Conservation (phyloP, 2,888 invertebrate genomes). For the Dorcus parallelipipedus region DNA sequence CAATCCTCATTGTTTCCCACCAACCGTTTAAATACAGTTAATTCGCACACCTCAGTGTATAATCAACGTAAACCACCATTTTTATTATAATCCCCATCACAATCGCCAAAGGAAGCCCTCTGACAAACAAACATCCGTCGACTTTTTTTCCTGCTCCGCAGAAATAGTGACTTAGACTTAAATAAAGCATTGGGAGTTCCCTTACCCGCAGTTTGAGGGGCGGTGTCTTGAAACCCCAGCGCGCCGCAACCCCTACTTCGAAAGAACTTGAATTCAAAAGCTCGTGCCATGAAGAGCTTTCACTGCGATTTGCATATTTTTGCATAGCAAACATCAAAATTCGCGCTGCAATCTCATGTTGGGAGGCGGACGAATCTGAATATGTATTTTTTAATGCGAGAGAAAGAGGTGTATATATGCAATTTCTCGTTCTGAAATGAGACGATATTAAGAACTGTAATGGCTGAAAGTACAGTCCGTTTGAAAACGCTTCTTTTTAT, state of each 20-base stretch:
- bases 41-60: no score
- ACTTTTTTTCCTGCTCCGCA: slow-evolving; percentile 23
- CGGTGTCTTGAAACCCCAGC: slow-evolving; percentile 34
- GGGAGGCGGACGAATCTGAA: slow-evolving; percentile 34
- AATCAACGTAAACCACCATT: neutral
- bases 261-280: slow-evolving; percentile 25
- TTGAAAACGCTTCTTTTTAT: neutral
- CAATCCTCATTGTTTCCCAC: no score
- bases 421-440: slow-evolving; percentile 2
- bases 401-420: slow-evolving; percentile 6
- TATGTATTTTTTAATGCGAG: slow-evolving; percentile 28
- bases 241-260: slow-evolving; percentile 31
- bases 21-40: no score
- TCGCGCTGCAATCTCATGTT: slow-evolving; percentile 41
- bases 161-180: slow-evolving; percentile 38
- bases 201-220: slow-evolving; percentile 39
- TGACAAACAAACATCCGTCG: neutral
- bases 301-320: slow-evolving; percentile 47
- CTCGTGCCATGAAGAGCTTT: slow-evolving; percentile 35
- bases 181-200: slow-evolving; percentile 37
- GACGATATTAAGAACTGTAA: slow-evolving; percentile 23
- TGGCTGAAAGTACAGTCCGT: slow-evolving; percentile 21
- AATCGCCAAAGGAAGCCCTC: neutral
- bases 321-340: slow-evolving; percentile 43
- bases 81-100: neutral